These are phyloP conservation scores for Drosophila falleni DNA, from an alignment of 2,888 invertebrate genomes.

Conservation along the genomic window DNA sequence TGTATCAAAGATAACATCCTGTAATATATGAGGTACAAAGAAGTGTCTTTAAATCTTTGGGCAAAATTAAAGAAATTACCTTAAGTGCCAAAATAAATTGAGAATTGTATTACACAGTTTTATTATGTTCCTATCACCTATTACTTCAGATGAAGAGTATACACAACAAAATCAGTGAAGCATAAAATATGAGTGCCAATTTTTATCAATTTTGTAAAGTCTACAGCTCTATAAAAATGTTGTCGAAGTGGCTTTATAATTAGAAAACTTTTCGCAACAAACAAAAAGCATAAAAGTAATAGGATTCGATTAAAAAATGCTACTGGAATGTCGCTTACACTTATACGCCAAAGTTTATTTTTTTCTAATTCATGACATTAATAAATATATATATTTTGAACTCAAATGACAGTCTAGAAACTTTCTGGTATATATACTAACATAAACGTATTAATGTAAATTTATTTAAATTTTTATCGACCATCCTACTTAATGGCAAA, in stretches of 20 bases:
- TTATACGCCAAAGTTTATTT: neutral
- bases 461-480: too few species aligned
- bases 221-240: conserved; percentile 42
- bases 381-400: neutral
- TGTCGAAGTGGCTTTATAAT: conserved; percentile 47
- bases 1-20: neutral
- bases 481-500: too few species aligned
- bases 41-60: neutral
- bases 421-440: neutral
- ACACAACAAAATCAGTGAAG: conserved; percentile 30
- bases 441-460: neutral
- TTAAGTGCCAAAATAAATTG: neutral
- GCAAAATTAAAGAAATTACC: neutral
- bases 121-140: neutral
- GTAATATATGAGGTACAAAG: neutral
- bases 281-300: conserved; percentile 12
- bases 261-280: conserved; percentile 53
- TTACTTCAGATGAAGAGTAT: conserved; percentile 1
- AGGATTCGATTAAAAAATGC: conserved; percentile 21
- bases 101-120: neutral
- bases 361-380: neutral
- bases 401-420: neutral
- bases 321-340: conserved; percentile 26
- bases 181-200: conserved; percentile 53
- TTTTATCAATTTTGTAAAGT: conserved; percentile 7